phyloP scores from a whole-genome alignment of 2,797 vertebrate species.

The Pangasius sanitwongsei region DNA sequence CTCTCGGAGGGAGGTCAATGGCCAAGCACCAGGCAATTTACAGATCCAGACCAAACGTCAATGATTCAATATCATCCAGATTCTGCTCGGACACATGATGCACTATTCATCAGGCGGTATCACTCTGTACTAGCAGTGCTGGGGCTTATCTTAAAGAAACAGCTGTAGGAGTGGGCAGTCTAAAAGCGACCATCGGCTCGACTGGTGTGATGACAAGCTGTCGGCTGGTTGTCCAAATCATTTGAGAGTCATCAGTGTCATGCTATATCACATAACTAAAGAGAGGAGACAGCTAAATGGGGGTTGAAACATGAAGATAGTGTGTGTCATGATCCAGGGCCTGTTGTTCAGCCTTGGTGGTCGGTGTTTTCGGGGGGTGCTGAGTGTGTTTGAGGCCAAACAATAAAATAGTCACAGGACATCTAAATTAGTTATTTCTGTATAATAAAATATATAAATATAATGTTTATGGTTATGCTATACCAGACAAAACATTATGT shows the following conservation, averaged over 20 bases:
- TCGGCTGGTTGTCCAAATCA: constrained; percentile 49
- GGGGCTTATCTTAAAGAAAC: constrained; percentile 56
- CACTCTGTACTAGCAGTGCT: neutral
- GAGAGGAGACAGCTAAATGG: constrained; percentile 49
- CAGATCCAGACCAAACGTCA: constrained; percentile 46
- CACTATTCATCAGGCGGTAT: constrained; percentile 41
- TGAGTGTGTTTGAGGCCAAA: constrained; percentile 2
- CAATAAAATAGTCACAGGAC: neutral
- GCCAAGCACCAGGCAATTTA: constrained; percentile 58
- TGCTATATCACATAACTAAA: constrained; percentile 47
- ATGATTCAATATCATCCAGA: constrained; percentile 52
- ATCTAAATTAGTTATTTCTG: neutral
- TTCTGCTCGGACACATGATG: constrained; percentile 35
- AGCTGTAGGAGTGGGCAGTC: constrained; percentile 51
- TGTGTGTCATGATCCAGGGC: constrained; percentile 25
- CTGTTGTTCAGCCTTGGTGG: constrained; percentile 51
- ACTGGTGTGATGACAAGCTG: constrained; percentile 58
- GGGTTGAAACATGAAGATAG: constrained; percentile 51
- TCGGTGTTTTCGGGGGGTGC: constrained; percentile 49
- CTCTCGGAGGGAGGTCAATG: constrained; percentile 54
- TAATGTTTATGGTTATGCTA: neutral
- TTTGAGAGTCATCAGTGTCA: constrained; percentile 55
- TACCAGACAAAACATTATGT: neutral
- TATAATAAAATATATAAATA: neutral
- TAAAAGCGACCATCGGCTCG: constrained; percentile 46